Conservation (phyloP, 2,113 vertebrate genomes). For the Gasterosteus aculeatus region DNA sequence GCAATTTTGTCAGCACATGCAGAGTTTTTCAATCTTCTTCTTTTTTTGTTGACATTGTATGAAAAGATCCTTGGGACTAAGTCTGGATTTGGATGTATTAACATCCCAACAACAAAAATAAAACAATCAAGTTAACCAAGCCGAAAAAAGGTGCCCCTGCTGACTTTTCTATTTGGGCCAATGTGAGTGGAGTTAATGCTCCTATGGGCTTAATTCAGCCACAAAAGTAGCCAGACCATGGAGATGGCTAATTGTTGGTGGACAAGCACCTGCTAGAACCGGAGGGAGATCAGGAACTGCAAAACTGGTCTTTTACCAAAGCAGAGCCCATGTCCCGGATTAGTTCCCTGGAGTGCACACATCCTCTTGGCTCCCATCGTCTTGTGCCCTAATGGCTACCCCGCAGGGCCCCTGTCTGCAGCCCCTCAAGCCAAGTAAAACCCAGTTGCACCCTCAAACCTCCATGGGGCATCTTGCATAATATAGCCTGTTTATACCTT, state of each 20-base stretch:
- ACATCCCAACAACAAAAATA: conserved; percentile 67
- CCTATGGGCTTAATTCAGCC: conserved; percentile 75
- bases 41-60: conserved; percentile 70
- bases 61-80: conserved; percentile 70
- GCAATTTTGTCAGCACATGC: conserved; percentile 57
- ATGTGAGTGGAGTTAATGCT: conserved; percentile 79
- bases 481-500: neutral
- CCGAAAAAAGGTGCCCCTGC: conserved; percentile 79
- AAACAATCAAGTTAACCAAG: conserved; percentile 82
- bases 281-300: conserved; percentile 72
- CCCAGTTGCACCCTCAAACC: conserved; percentile 37
- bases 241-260: conserved; percentile 72
- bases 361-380: conserved; percentile 59
- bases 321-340: conserved; percentile 59
- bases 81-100: conserved; percentile 74
- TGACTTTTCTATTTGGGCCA: conserved; percentile 79
- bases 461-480: conserved; percentile 42
- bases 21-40: conserved; percentile 55
- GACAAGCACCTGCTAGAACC: conserved; percentile 79
- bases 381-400: conserved; percentile 59
- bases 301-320: conserved; percentile 61
- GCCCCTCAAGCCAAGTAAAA: conserved; percentile 48
- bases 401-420: conserved; percentile 72
- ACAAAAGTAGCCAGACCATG: conserved; percentile 79
- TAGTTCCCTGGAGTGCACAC: conserved; percentile 75